These are phyloP conservation scores for Caenorhabditis parvicauda DNA, from an alignment of 2,888 invertebrate genomes.

Conservation along the genomic window DNA sequence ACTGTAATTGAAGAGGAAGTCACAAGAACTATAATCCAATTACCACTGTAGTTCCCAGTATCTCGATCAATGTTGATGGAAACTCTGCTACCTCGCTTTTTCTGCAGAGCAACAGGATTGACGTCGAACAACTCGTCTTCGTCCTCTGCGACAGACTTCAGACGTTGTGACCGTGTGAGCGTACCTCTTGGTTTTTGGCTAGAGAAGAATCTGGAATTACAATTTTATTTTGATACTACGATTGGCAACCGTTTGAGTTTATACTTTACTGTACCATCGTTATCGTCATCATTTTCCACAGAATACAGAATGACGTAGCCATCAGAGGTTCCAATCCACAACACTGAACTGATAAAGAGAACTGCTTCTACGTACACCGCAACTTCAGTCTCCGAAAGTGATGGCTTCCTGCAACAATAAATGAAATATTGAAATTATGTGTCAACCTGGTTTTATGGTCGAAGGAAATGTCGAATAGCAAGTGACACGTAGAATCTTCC, in stretches of 20 bases:
- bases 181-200: slow-evolving; percentile 10
- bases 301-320: slow-evolving; percentile 63
- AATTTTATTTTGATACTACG: not conserved
- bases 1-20: no score
- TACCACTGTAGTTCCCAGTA: slow-evolving; percentile 44
- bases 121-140: slow-evolving; percentile 9
- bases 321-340: slow-evolving; percentile 68
- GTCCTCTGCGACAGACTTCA: slow-evolving; percentile 15
- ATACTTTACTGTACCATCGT: slow-evolving; percentile 22
- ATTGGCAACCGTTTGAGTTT: slow-evolving; percentile 19
- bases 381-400: slow-evolving; percentile 22
- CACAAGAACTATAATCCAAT: not conserved
- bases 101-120: slow-evolving; percentile 13
- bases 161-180: slow-evolving; percentile 8
- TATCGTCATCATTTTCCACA: slow-evolving; percentile 23
- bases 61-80: slow-evolving; percentile 42
- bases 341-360: slow-evolving; percentile 28
- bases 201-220: slow-evolving; percentile 9
- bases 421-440: slow-evolving; percentile 2
- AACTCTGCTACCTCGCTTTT: slow-evolving; percentile 30
- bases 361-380: slow-evolving; percentile 34
- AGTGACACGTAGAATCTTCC: slow-evolving; percentile 66
- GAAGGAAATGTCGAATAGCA: slow-evolving; percentile 66
- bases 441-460: slow-evolving; percentile 56
- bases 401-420: slow-evolving; percentile 37